A percentile compares a stretch with the other conserved stretches of the same genome.
phyloP scores from a whole-genome alignment of 64 coral and sea anemone species.

The Stichodactyla mertensii region DNA sequence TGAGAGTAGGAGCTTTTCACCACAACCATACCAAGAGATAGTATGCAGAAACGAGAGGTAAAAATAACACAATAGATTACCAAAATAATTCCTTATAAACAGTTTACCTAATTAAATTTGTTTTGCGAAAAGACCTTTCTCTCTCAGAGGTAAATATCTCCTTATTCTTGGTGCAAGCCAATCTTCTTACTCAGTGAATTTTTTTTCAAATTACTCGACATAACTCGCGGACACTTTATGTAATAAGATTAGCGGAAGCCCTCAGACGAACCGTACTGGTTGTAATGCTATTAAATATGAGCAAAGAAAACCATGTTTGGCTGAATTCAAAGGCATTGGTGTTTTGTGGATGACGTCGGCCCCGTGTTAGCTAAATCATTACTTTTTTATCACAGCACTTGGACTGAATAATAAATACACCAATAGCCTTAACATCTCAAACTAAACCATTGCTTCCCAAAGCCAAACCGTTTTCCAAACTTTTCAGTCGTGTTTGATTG shows the following conservation, averaged over 20 bases:
- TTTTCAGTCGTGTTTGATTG: neutral
- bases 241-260: neutral
- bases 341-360: neutral
- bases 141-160: neutral
- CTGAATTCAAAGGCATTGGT: neutral
- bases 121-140: neutral
- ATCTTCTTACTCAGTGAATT: neutral
- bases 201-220: neutral
- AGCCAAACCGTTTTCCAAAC: neutral
- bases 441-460: neutral
- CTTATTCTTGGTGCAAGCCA: neutral
- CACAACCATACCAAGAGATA: neutral
- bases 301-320: neutral
- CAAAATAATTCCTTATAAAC: neutral
- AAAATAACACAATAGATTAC: neutral
- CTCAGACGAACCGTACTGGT: neutral
- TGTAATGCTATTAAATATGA: neutral
- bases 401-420: neutral
- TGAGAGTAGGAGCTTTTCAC: neutral
- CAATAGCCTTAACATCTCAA: too few species aligned
- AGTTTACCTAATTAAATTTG: conserved; percentile 21
- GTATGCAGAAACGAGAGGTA: neutral
- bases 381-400: neutral
- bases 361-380: neutral
- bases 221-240: neutral